Evolutionary conservation across 2,888 invertebrate genomes (phyloP).

Genomic region (Busseola fusca): DNA sequence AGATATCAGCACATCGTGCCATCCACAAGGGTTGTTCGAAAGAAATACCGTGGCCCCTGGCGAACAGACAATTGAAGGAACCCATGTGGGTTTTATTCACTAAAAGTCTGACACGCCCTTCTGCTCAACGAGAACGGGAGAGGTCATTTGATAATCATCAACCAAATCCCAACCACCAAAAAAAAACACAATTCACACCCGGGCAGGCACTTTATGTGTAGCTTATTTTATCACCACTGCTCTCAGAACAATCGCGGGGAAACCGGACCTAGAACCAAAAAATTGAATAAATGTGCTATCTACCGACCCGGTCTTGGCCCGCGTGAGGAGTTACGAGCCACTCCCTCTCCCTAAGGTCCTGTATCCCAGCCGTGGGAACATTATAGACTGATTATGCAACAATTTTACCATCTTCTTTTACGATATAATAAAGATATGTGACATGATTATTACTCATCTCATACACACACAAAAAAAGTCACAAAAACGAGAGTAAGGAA

Average conservation of each 20-base stretch:
- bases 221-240: background rate
- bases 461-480: background rate
- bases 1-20: too few relatives aligned
- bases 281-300: background rate
- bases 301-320: background rate
- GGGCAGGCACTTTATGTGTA: too few relatives aligned
- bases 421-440: background rate
- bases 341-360: background rate
- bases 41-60: too few relatives aligned
- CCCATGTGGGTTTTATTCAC: too few relatives aligned
- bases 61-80: too few relatives aligned
- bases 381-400: background rate
- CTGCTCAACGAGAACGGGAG: too few relatives aligned
- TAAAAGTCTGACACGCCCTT: too few relatives aligned
- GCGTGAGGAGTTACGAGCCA: background rate
- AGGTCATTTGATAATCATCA: too few relatives aligned
- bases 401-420: constrained; percentile 14
- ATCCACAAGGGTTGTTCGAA: too few relatives aligned
- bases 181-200: too few relatives aligned
- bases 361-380: background rate
- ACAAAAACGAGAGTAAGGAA: constrained; percentile 30
- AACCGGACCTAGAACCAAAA: background rate
- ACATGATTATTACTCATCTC: constrained; percentile 18
- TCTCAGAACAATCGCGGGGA: background rate
- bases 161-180: too few relatives aligned